Base-by-base conservation (phyloP, 2,113 vertebrate genomes). In the Petrocephalus zakoni region DNA sequence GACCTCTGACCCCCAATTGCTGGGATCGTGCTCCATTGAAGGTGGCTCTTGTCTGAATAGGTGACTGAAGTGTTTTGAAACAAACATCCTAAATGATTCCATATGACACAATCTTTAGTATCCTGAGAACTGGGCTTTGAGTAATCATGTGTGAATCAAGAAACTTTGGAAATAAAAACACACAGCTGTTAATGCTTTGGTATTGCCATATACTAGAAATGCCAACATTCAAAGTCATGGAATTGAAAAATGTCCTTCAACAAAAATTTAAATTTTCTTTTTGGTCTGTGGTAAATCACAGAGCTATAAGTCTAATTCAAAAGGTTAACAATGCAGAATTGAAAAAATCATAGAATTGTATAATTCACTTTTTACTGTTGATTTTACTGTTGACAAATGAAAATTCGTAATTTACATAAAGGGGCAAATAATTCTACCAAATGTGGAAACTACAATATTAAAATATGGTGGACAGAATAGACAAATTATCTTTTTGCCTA, bases 21-120 rank as follows among this genome's bases (percentile, higher is more conserved):
- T 10, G 87, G 92, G 94, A 91, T 93, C 92, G 91, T 87, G 89
- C 91, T 89, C 86, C 91, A 90, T 47, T 88, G 64, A 88, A 90
- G 93, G 93, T 86, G 93, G 91, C 51, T 90, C 87, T 90, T 42
- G 82, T 68, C 88, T 78, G 90, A 93, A 25, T 88, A 91, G 61
- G 89, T 90, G 91, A 92, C 91, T 90, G 86, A 85, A 53, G 90
- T 89, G 93, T 92, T 92, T 88, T 88, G 21, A 88, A 90, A 91
- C 88, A 89, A 75, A 25, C 88, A 46, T 52, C 53, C 89, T 95
- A 94, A 95, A 93, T 29, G 90, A 86, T 94, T 94, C 93, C 93
- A 95, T 91, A 94, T 95, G 94, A 90, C 75, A 55, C 37, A 89
- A 9, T 82, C 90, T 72, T 72, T 34, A 10, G 58, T 83, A 64